These are phyloP conservation scores for Melieria crassipennis DNA, from an alignment of 2,888 invertebrate genomes.

Conservation along the genomic window DNA sequence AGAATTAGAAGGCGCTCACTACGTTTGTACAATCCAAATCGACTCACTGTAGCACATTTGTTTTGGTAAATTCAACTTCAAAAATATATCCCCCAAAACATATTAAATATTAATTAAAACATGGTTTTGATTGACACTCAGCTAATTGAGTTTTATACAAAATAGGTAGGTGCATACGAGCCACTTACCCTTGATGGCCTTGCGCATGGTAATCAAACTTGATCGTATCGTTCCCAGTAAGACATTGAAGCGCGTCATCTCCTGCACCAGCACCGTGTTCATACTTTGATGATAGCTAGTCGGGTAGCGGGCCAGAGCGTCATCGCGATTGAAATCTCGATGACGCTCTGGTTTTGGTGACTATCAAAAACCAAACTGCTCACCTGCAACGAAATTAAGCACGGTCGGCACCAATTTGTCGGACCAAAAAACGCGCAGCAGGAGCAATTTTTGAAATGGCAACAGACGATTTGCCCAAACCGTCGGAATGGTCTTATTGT, in stretches of 20 bases:
- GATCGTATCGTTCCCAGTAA: constrained; percentile 77
- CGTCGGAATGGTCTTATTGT: constrained; percentile 71
- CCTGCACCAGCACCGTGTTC: constrained; percentile 93
- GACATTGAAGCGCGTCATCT: constrained; percentile 82
- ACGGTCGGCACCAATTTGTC: constrained; percentile 88
- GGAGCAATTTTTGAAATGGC: constrained; percentile 78
- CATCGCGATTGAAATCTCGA: constrained; percentile 76
- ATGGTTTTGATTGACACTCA: too few relatives aligned
- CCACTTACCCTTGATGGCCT: constrained; percentile 84
- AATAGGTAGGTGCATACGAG: too few relatives aligned
- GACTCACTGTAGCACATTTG: too few relatives aligned
- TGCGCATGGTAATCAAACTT: constrained; percentile 81
- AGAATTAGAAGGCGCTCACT: background rate
- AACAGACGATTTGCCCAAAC: constrained; percentile 75
- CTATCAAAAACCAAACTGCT: constrained; percentile 18
- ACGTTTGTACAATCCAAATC: too few relatives aligned
- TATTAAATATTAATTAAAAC: too few relatives aligned
- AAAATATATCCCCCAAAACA: background rate
- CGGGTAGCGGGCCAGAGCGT: constrained; percentile 76
- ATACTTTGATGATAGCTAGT: constrained; percentile 86
- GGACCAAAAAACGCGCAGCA: constrained; percentile 83
- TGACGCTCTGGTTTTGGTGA: too few relatives aligned
- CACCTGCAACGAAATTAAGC: constrained; percentile 76
- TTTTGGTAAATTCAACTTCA: too few relatives aligned
- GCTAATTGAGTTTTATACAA: too few relatives aligned